Evolutionary conservation across 2,113 vertebrate genomes (phyloP).

Genomic region (Anguilla japonica): DNA sequence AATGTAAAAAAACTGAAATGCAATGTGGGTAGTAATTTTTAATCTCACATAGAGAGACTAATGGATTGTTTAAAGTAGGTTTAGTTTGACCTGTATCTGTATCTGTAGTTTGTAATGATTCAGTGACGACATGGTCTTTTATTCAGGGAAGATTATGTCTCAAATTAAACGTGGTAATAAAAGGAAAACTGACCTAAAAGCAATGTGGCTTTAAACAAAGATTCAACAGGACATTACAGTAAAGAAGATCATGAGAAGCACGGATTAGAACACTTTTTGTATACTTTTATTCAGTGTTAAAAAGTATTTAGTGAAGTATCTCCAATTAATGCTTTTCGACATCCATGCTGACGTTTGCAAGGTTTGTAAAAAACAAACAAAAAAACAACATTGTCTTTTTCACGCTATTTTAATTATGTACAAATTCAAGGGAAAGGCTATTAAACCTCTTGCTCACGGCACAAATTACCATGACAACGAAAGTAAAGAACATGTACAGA

Average conservation of each 20-base stretch:
- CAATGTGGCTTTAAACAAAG: neutral
- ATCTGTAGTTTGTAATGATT: too few species aligned
- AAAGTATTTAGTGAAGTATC: conserved; percentile 91
- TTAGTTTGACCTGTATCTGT: neutral
- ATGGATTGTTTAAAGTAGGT: too few species aligned
- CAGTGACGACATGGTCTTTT: too few species aligned
- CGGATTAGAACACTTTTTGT: conserved; percentile 34
- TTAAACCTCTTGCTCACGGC: conserved; percentile 80
- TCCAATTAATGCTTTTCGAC: conserved; percentile 90
- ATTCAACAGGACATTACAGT: neutral
- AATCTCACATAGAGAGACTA: too few species aligned
- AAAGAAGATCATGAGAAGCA: conserved; percentile 2
- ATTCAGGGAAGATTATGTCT: neutral
- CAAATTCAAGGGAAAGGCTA: conserved; percentile 81
- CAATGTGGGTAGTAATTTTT: too few species aligned
- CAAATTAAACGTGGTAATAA: too few species aligned
- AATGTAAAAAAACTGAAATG: too few species aligned
- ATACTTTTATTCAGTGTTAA: conserved; percentile 95
- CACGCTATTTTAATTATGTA: conserved; percentile 90
- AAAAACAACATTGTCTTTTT: conserved; percentile 74
- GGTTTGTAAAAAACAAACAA: conserved; percentile 69
- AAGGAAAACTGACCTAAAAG: neutral
- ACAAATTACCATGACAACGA: conserved; percentile 90
- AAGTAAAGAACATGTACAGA: conserved; percentile 86
- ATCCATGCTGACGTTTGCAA: conserved; percentile 85